Evolutionary conservation across 2,888 invertebrate genomes (phyloP), one percentile per base, ranked within the genome.

Genomic region (Parnassius mnemosyne): DNA sequence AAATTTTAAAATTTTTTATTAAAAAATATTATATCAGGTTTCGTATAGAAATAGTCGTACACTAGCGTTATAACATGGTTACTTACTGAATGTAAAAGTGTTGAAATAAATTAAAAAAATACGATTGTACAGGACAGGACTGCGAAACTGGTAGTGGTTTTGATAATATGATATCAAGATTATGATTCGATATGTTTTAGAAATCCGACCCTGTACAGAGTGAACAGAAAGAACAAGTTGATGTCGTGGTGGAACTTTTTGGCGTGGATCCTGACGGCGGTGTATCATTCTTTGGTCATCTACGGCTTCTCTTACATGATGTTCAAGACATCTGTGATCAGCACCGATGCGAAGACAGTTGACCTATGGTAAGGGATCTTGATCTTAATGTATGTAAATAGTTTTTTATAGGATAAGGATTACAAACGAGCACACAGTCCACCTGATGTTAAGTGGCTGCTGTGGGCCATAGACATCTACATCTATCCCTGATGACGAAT

Each of bases 161-260:
- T 44, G 10, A 44, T 11, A 44, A 46, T 12, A 46, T 46, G 7
- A 46, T 46, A 44, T 12, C 1, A 12, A 46, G 1, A 46, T n/a
- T 3, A 12, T n/a, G 9, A n/a, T 7, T 9, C 2, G 2, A 1
- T 9, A 34, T 34, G 34, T 49, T 11, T 49, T 49, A 92, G 93
- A n/a, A 92, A 94, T 66, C 96, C 97, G 0, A 87, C 92, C 11
- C 81, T 96, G 1, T 97, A 97, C 79, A 92, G 91, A 73, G 92
- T 92, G 58, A 93, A 94, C 64, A 86, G 79, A 3, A 87, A 87
- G 64, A 96, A 96, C 85, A 89, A 92, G 61, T 88, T 94, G 50
- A 89, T 97, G 78, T 92, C 94, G 0, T 92, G 93, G 89, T 73
- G 75, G 0, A 89, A 93, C 66, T 96, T 96, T 79, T 57, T 92